Conservation (phyloP, 2,888 invertebrate genomes). For the Bimastos eiseni region DNA sequence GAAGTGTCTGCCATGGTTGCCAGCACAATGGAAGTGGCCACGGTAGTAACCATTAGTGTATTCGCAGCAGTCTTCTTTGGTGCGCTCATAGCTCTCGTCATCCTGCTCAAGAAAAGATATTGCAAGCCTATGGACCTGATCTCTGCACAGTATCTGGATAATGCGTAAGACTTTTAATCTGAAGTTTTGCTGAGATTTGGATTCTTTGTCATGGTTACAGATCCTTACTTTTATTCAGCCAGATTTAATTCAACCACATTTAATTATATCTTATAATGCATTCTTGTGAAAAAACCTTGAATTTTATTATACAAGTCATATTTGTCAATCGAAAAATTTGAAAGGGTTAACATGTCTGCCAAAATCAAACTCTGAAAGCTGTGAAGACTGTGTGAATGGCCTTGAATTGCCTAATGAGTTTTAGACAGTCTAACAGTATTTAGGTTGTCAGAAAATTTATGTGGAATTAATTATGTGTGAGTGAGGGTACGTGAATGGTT, state of each 20-base stretch:
- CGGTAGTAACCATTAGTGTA: constrained; percentile 65
- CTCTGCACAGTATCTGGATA: constrained; percentile 50
- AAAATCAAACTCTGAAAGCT: neutral
- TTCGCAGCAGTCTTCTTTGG: constrained; percentile 73
- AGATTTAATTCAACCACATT: neutral
- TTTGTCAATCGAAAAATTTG: neutral
- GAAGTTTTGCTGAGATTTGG: neutral
- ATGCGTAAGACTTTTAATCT: constrained; percentile 48
- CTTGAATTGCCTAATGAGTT: too few relatives aligned
- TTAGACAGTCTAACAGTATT: too few relatives aligned
- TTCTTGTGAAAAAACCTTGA: neutral
- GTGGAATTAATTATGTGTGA: too few relatives aligned
- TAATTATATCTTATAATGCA: too few relatives aligned
- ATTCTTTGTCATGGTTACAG: neutral
- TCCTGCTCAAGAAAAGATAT: constrained; percentile 69
- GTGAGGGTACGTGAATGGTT: too few relatives aligned
- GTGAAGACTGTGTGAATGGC: too few relatives aligned
- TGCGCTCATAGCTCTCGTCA: constrained; percentile 70
- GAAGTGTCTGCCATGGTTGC: constrained; percentile 17
- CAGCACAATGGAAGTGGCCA: constrained; percentile 28
- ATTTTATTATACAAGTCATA: neutral
- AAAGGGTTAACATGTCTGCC: neutral
- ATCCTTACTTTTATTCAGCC: neutral
- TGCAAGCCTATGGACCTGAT: constrained; percentile 55
- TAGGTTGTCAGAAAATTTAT: too few relatives aligned